phyloP scores from a whole-genome alignment of 2,113 vertebrate genomes.

The Ivindomyrus marchei region DNA sequence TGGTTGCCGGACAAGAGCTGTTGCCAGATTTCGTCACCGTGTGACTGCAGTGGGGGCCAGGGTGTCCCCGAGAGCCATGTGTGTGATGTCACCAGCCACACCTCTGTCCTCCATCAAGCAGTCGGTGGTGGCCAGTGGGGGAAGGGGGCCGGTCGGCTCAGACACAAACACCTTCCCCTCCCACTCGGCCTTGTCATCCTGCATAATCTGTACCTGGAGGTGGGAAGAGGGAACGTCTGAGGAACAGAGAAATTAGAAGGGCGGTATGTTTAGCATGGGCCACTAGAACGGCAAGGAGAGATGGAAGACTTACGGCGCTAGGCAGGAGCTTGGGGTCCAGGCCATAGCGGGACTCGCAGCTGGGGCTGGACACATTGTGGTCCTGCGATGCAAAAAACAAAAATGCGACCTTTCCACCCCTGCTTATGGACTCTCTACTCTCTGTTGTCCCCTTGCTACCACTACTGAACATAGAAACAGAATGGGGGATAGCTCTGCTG shows the following conservation, averaged over 20 bases:
- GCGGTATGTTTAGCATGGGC: background rate
- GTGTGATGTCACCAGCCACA: conserved; percentile 17
- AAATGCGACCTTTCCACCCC: background rate
- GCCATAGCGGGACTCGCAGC: conserved; percentile 59
- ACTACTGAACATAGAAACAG: background rate
- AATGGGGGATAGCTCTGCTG: background rate
- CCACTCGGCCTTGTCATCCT: conserved; percentile 58
- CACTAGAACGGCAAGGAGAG: background rate
- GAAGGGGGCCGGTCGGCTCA: conserved; percentile 48
- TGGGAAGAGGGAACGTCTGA: background rate
- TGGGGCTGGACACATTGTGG: conserved; percentile 27
- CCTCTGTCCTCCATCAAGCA: conserved; percentile 58
- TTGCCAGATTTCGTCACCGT: background rate
- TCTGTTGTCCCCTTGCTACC: background rate
- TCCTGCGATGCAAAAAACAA: conserved; percentile 9
- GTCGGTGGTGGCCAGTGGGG: conserved; percentile 60
- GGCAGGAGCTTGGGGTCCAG: conserved; percentile 61
- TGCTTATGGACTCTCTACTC: background rate
- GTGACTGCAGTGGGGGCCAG: background rate
- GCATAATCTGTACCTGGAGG: conserved; percentile 56
- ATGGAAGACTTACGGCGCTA: conserved; percentile 48
- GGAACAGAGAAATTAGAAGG: background rate
- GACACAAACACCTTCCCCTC: conserved; percentile 55
- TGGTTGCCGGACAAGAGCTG: background rate
- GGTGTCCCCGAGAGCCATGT: background rate